These are phyloP conservation scores for Erebia aethiops DNA, from an alignment of 2,888 invertebrate genomes.

Conservation along the genomic window DNA sequence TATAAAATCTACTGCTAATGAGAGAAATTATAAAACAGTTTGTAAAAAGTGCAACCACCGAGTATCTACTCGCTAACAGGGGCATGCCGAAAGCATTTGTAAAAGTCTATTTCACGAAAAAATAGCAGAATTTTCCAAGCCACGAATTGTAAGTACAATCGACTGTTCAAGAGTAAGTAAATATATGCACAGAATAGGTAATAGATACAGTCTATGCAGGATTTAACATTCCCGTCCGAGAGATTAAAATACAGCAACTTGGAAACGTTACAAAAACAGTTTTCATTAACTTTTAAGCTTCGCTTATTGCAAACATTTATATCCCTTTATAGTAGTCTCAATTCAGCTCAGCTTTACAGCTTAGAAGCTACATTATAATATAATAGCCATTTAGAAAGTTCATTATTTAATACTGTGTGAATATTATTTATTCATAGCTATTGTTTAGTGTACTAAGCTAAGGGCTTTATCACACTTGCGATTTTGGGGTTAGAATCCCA, in stretches of 20 bases:
- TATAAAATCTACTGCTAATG: no score
- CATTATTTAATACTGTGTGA: background rate
- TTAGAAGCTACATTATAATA: slow-evolving; percentile 1
- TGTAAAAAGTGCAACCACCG: no score
- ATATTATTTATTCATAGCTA: slow-evolving; percentile 4
- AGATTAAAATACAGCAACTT: background rate
- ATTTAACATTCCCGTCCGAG: background rate
- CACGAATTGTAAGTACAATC: background rate
- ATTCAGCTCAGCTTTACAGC: background rate
- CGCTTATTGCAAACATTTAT: background rate
- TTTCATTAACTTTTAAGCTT: background rate
- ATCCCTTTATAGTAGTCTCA: background rate
- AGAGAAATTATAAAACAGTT: no score
- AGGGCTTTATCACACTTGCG: background rate
- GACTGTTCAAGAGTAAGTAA: background rate
- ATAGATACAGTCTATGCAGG: background rate
- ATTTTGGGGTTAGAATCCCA: no score
- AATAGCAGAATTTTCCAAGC: no score
- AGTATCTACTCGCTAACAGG: no score
- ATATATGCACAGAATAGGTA: no score
- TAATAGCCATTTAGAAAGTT: background rate
- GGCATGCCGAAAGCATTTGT: no score
- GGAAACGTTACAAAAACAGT: background rate
- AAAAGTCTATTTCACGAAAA: no score
- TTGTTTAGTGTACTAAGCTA: slow-evolving; percentile 9